A percentile compares a stretch with the other conserved stretches of the same genome.
Evolutionary conservation across 2,888 invertebrate genomes (phyloP).

Genomic region (Catocala sponsa): DNA sequence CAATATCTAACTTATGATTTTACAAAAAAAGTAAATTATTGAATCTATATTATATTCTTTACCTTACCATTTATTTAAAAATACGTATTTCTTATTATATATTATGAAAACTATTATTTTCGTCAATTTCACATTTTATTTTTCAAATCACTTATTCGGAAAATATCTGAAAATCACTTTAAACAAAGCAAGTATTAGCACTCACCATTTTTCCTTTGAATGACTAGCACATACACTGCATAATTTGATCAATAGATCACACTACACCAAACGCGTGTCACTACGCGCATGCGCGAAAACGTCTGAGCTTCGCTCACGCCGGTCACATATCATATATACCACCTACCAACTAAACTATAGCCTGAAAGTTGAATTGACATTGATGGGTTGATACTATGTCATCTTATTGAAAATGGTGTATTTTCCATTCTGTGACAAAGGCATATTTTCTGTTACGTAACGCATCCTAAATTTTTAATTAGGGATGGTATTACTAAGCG

Average conservation of each 20-base stretch:
- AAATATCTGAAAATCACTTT: slow-evolving; percentile 15
- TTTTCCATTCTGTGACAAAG: too few species aligned
- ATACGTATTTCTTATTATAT: too few species aligned
- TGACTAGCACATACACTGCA: slow-evolving; percentile 65
- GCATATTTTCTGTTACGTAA: too few species aligned
- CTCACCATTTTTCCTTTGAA: slow-evolving; percentile 63
- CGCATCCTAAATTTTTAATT: too few species aligned
- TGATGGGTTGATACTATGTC: slow-evolving; percentile 18
- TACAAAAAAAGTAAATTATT: too few species aligned
- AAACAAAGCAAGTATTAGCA: slow-evolving; percentile 8
- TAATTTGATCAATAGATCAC: slow-evolving; percentile 52
- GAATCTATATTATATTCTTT: too few species aligned
- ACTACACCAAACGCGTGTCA: slow-evolving; percentile 60
- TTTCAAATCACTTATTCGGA: not conserved
- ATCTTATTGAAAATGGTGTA: slow-evolving; percentile 13
- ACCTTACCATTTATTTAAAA: too few species aligned
- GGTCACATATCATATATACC: slow-evolving; percentile 65
- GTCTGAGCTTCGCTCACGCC: slow-evolving; percentile 57
- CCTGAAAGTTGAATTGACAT: slow-evolving; percentile 51
- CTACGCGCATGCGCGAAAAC: slow-evolving; percentile 55
- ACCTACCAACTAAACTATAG: slow-evolving; percentile 46
- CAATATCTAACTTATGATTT: too few species aligned
- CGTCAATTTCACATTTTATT: too few species aligned
- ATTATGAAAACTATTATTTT: too few species aligned
- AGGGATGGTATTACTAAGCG: too few species aligned